Percentiles rank a stretch among this genome's conserved stretches.
Conservation (phyloP, 1,140 invertebrate genomes). For the Drosophila santomea region DNA sequence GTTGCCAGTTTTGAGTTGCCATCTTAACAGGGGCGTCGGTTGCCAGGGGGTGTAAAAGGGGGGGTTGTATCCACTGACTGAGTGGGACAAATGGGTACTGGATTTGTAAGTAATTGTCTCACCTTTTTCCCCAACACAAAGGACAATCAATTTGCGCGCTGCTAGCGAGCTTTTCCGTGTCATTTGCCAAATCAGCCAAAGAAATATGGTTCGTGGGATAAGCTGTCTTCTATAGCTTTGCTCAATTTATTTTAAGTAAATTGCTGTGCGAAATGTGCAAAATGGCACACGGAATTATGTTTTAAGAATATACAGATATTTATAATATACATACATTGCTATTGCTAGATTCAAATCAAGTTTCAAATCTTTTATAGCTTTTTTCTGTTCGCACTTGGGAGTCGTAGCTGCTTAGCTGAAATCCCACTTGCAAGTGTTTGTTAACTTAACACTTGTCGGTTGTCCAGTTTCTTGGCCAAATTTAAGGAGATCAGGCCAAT, state of each 20-base stretch:
- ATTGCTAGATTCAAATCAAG: too few relatives aligned
- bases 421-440: neutral
- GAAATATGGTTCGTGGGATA: neutral
- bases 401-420: neutral
- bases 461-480: slow-evolving; percentile 11
- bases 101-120: slow-evolving; percentile 55
- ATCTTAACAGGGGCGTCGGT: neutral
- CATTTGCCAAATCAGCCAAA: slow-evolving; percentile 20
- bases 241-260: neutral
- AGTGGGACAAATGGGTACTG: slow-evolving; percentile 30
- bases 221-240: neutral
- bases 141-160: slow-evolving; percentile 42
- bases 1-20: slow-evolving; percentile 18
- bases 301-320: too few relatives aligned
- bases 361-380: too few relatives aligned
- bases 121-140: slow-evolving; percentile 36
- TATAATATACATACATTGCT: too few relatives aligned
- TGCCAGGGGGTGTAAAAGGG: too few relatives aligned
- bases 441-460: neutral
- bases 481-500: slow-evolving; percentile 43
- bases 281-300: too few relatives aligned
- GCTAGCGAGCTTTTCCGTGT: slow-evolving; percentile 14
- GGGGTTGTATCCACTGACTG: slow-evolving; percentile 2
- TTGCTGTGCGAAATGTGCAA: too few relatives aligned
- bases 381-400: neutral